Evolutionary conservation across 2,888 invertebrate species (phyloP).

Genomic region (Papilio gigon): DNA sequence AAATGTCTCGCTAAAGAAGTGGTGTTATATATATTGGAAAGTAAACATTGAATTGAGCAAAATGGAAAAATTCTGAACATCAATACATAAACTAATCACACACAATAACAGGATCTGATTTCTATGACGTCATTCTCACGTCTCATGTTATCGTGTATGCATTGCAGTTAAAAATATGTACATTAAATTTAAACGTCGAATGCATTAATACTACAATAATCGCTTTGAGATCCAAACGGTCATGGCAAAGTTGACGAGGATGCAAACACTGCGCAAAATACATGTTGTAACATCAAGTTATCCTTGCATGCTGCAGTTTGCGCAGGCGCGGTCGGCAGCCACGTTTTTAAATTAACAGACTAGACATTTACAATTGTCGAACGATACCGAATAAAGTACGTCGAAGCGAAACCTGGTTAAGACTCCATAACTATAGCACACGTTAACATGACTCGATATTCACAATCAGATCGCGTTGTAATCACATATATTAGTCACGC

Average conservation of each 20-base stretch:
- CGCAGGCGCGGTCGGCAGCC: neutral
- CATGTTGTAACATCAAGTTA: neutral
- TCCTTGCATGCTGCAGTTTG: neutral
- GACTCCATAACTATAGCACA: slow-evolving; percentile 9
- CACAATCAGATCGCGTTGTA: neutral
- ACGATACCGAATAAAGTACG: neutral
- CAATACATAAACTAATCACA: neutral
- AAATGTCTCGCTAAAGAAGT: neutral
- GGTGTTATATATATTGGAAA: too few relatives aligned
- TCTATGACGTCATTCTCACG: neutral
- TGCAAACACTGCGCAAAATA: neutral
- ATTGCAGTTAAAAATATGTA: neutral
- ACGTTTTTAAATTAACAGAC: neutral
- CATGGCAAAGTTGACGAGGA: slow-evolving; percentile 1
- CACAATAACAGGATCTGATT: neutral
- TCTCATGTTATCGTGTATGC: neutral
- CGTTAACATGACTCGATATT: neutral
- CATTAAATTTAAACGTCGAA: too few relatives aligned
- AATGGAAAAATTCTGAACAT: neutral
- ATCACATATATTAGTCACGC: neutral
- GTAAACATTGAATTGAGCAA: neutral
- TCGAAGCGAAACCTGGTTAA: neutral
- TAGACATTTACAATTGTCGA: neutral
- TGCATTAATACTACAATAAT: neutral
- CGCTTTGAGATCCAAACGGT: slow-evolving; percentile 7